Conservation (phyloP, 2,888 invertebrate species). For the Ennomos quercinarius region DNA sequence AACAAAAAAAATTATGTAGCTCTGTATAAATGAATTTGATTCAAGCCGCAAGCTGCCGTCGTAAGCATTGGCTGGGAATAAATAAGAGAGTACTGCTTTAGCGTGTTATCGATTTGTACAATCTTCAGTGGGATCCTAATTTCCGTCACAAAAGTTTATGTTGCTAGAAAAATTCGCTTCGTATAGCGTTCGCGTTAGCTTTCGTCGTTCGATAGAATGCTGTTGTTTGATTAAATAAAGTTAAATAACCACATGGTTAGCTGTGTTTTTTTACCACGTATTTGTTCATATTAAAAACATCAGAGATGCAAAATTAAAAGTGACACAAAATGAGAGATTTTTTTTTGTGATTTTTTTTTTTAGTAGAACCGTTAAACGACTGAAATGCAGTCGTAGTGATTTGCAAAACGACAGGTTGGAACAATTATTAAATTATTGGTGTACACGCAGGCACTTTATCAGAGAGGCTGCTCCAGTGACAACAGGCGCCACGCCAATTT, state of each 20-base stretch:
- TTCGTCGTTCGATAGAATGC: constrained; percentile 6
- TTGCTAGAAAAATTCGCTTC: constrained; percentile 17
- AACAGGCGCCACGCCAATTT: too few relatives aligned
- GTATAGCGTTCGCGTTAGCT: constrained; percentile 10
- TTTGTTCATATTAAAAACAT: not conserved
- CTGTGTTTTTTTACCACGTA: not conserved
- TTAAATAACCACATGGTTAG: not conserved
- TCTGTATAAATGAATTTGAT: constrained; percentile 21
- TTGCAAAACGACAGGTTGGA: too few relatives aligned
- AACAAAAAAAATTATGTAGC: constrained; percentile 10
- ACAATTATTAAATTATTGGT: too few relatives aligned
- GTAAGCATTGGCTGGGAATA: constrained; percentile 16
- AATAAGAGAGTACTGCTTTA: constrained; percentile 3
- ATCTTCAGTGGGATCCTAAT: constrained; percentile 60
- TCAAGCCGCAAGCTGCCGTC: constrained; percentile 7
- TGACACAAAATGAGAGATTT: too few relatives aligned
- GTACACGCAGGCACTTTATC: too few relatives aligned
- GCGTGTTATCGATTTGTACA: constrained; percentile 62
- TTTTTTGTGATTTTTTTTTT: too few relatives aligned
- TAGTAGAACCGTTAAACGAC: too few relatives aligned
- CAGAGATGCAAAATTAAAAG: too few relatives aligned
- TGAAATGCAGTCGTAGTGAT: too few relatives aligned
- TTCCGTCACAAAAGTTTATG: constrained; percentile 52
- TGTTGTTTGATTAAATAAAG: constrained; percentile 16
- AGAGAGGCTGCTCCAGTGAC: too few relatives aligned